Evolutionary conservation across 2,888 invertebrate genomes (phyloP).

Genomic region (Cheilosia grossa): DNA sequence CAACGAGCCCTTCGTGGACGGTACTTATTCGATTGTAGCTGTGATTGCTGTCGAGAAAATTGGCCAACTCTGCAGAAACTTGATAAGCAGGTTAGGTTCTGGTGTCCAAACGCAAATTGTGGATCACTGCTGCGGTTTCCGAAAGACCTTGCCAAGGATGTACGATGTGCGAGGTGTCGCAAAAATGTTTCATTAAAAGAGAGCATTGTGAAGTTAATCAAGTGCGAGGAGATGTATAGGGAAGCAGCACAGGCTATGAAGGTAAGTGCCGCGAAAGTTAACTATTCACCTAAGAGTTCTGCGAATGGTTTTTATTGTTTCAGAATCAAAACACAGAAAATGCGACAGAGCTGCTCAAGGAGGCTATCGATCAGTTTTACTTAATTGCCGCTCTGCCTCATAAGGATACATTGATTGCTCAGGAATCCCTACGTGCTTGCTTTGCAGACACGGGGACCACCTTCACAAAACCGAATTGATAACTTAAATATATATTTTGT

Average conservation of each 20-base stretch:
- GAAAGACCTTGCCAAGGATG: constrained; percentile 81
- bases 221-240: constrained; percentile 84
- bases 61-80: constrained; percentile 89
- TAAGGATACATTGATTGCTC: constrained; percentile 87
- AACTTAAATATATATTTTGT: constrained; percentile 10
- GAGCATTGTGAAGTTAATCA: constrained; percentile 82
- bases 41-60: constrained; percentile 88
- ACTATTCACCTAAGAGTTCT: too few species aligned
- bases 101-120: constrained; percentile 84
- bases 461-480: constrained; percentile 78
- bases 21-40: constrained; percentile 91
- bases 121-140: constrained; percentile 83
- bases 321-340: constrained; percentile 84
- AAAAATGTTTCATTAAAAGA: constrained; percentile 84
- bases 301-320: constrained; percentile 80
- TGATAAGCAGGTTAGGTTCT: constrained; percentile 82
- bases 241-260: constrained; percentile 82
- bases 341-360: constrained; percentile 85
- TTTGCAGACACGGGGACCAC: constrained; percentile 84
- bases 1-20: constrained; percentile 87
- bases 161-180: constrained; percentile 85
- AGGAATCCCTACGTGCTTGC: constrained; percentile 88
- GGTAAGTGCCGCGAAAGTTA: constrained; percentile 40
- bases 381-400: constrained; percentile 87
- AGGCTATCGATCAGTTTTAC: constrained; percentile 86